Base-by-base conservation (phyloP, 2,113 vertebrate species). In the Orycteropus afer region DNA sequence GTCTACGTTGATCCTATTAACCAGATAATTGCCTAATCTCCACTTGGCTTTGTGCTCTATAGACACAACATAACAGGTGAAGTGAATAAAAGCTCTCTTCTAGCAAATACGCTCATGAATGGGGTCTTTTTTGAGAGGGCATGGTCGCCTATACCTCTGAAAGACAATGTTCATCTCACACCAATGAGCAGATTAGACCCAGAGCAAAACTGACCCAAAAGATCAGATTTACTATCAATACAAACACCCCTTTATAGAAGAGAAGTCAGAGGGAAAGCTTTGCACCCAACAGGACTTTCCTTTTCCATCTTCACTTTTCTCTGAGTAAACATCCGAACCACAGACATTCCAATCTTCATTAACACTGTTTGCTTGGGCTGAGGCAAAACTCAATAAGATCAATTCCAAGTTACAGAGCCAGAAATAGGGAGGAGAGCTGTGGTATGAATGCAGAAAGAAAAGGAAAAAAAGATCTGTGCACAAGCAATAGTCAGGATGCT, bases 11-110 rank as follows among this genome's bases (percentile, higher is more conserved):
- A 97, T 97, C 96, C 96, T 96, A 97, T 97, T 97, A 97, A 96
- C 96, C 97, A 97, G 95, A 97, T 97, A 96, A 97, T 97, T 97
- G 96, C 95, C 96, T 97, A 95, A 97, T 96, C 96, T 97, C 97
- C 90, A 95, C 95, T 97, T 96, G 95, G 96, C 97, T 97, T 97
- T 97, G 97, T 97, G 96, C 47, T 89, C 94, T 77, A 84, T 95
- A 97, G 85, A 67, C 95, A 90, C 96, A 97, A 96, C 95, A 93
- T 95, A 97, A 97, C 97, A 97, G 97, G 97, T 97, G 97, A 97
- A 97, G 97, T 97, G 97, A 97, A 96, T 97, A 92, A 97, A 97
- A 97, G 97, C 92, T 79, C 95, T 97, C 91, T 97, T 92, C 93
- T 84, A 96, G 93, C 88, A 96, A 97, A 97, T 59, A 51, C 51